A percentile compares a stretch with the other conserved stretches of the same genome.
Evolutionary conservation across 2,113 vertebrate species (phyloP).

Genomic region (Recurvirostra avosetta): DNA sequence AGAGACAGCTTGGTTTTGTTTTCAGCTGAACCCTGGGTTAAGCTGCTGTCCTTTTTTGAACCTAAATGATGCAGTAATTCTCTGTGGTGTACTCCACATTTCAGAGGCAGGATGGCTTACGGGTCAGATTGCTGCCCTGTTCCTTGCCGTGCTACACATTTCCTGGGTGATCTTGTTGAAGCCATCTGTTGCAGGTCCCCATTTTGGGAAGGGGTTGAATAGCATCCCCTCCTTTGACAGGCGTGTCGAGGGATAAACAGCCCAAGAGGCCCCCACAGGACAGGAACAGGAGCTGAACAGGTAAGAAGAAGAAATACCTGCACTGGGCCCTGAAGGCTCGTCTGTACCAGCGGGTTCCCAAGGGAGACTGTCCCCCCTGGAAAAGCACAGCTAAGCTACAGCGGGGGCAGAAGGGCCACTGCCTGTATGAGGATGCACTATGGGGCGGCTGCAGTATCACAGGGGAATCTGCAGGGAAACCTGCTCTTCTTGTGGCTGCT

Average conservation of each 20-base stretch:
- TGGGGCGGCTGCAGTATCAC: neutral
- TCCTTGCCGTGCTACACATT: neutral
- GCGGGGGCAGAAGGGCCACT: fast-evolving
- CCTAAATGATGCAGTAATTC: neutral
- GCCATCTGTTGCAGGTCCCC: neutral
- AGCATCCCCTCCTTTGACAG: neutral
- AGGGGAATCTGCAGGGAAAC: neutral
- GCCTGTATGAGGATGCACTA: neutral
- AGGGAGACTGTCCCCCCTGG: neutral
- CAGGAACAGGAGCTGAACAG: neutral
- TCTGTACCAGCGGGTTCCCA: neutral
- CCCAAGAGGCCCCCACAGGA: neutral
- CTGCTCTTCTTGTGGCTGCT: neutral
- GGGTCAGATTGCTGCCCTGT: neutral
- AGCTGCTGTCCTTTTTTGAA: neutral
- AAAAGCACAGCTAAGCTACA: neutral
- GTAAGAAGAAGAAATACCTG: neutral
- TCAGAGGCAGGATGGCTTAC: neutral
- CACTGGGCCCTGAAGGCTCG: neutral
- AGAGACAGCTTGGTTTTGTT: fast-evolving
- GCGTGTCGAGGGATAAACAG: fast-evolving
- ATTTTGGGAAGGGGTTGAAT: neutral
- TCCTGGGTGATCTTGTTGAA: neutral
- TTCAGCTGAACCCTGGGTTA: neutral
- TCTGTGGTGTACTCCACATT: neutral